These are phyloP conservation scores for Megalops cyprinoides DNA, from an alignment of 2,797 vertebrate genomes.

Conservation along the genomic window DNA sequence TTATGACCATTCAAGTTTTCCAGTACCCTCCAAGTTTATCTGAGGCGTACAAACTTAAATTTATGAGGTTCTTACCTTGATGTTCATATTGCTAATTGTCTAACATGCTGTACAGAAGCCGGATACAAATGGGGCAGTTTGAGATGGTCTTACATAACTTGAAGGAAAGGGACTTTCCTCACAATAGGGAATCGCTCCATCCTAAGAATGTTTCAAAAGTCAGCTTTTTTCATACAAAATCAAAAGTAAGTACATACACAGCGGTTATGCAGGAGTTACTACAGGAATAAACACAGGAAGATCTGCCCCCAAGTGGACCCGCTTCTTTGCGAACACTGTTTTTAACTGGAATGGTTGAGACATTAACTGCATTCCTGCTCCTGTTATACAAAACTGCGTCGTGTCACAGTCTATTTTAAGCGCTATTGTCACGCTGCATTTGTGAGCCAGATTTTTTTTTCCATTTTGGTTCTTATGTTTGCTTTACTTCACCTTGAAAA, in stretches of 20 bases:
- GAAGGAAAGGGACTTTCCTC: background rate
- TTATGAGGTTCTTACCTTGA: too few relatives aligned
- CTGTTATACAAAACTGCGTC: background rate
- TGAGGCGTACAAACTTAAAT: background rate
- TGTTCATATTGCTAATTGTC: too few relatives aligned
- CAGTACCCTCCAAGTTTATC: background rate
- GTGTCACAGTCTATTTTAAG: background rate
- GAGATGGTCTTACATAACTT: too few relatives aligned
- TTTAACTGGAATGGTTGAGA: conserved; percentile 20
- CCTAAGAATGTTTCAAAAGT: background rate
- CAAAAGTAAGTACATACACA: conserved; percentile 41
- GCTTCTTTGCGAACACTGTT: conserved; percentile 6
- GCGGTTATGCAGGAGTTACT: conserved; percentile 43
- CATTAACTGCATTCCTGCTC: background rate
- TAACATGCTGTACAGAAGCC: too few relatives aligned
- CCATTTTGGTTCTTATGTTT: conserved; percentile 15
- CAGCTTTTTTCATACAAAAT: conserved; percentile 20
- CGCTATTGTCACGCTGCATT: conserved; percentile 31
- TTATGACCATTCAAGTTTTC: background rate
- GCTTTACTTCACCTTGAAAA: conserved; percentile 30
- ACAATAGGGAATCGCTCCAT: background rate
- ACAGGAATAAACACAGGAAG: conserved; percentile 41
- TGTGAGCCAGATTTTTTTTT: conserved; percentile 11
- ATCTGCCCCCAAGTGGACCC: background rate
- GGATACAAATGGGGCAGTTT: too few relatives aligned